Base-by-base conservation (phyloP, 2,113 vertebrate genomes). In the Odobenus rosmarus region DNA sequence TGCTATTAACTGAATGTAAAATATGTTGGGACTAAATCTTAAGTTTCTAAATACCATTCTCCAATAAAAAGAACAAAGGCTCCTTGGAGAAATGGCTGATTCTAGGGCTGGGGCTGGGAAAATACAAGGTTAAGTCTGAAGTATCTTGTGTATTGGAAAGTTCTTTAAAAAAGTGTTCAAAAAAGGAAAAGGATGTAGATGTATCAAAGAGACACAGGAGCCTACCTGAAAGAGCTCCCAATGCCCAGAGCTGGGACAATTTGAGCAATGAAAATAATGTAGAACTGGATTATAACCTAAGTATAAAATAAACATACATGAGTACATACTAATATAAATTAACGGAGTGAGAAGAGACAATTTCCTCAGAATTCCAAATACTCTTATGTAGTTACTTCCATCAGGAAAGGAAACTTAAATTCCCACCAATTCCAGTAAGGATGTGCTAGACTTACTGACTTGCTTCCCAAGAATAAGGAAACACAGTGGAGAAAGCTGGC, bases 361-460 rank as follows among this genome's bases (percentile, higher is more conserved):
- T 77, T 94, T 94, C 59, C 53, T 88, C 85, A 83, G 81, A 94
- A 96, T 62, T 64, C 49, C 82, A 82, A 55, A 81, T 64, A 88
- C 26, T 28, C 46, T 23, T 33, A 61, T 77, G 49, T 64, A 82
- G 31, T n/a, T 83, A 83, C 8, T 31, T 16, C 15, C 21, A 80
- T 16, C 51, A 15, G 31, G 11, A 53, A 33, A 28, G n/a, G 42
- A 86, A 86, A 81, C 12, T 95, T 86, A 86, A 76, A 76, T 61
- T 95, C 8, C 39, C 36, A 80, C 11, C 39, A 95, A 91, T n/a
- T 10, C 42, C 46, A 92, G 28, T 90, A 79, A 93, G 16, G 15
- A 15, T 61, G 8, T 18, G 42, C 59, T 74, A 88, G 42, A 82
- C 11, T 85, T 86, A 95, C 16, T 33, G 69, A 80, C 31, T 93